These are phyloP conservation scores for Dasysyrphus albostriatus DNA, from an alignment of 2,888 invertebrate genomes.

Conservation along the genomic window DNA sequence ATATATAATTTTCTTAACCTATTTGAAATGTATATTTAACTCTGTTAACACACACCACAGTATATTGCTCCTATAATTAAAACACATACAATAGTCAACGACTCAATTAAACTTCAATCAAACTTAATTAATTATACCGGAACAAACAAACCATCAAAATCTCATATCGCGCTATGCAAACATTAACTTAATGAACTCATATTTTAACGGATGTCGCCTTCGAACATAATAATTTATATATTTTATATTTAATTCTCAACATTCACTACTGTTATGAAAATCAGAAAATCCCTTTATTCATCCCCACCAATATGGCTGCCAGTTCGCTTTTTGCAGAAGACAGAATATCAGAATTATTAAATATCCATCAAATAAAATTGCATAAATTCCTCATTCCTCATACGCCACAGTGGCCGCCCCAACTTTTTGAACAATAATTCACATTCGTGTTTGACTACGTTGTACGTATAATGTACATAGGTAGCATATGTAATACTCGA, in stretches of 20 bases:
- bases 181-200: slow-evolving; percentile 60
- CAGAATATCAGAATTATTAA: slow-evolving; percentile 61
- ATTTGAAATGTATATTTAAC: background rate
- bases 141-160: slow-evolving; percentile 54
- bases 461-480: background rate
- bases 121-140: slow-evolving; percentile 36
- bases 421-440: background rate
- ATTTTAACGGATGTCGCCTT: slow-evolving; percentile 60
- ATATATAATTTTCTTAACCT: background rate
- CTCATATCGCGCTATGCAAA: slow-evolving; percentile 51
- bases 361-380: slow-evolving; percentile 71
- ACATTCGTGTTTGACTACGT: background rate
- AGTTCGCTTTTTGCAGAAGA: background rate
- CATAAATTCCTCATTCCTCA: slow-evolving; percentile 56
- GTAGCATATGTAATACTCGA: no score
- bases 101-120: slow-evolving; percentile 62
- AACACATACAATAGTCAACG: slow-evolving; percentile 10
- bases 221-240: slow-evolving; percentile 3
- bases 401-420: background rate
- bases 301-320: background rate
- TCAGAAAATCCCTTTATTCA: background rate
- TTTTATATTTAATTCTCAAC: background rate
- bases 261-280: background rate
- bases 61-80: background rate
- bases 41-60: no score